phyloP scores from a whole-genome alignment of 2,888 invertebrate species.

The Microdon myrmicae region DNA sequence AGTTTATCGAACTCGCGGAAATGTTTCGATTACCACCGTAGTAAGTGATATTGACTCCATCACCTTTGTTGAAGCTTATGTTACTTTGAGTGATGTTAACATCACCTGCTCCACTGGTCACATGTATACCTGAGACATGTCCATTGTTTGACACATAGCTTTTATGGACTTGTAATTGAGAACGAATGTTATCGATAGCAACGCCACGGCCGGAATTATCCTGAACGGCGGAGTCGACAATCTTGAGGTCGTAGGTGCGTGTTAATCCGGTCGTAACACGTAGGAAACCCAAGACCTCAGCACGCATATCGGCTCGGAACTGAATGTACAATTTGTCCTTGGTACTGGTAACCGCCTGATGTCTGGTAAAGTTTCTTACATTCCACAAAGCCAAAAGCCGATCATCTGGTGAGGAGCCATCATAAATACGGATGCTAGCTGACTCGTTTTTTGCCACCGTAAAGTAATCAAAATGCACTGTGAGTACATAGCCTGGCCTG shows the following conservation, averaged over 20 bases:
- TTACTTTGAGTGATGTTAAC: conserved; percentile 91
- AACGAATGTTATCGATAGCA: conserved; percentile 89
- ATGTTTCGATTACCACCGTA: conserved; percentile 94
- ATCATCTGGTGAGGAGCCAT: conserved; percentile 78
- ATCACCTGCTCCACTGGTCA: conserved; percentile 91
- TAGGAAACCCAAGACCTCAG: conserved; percentile 81
- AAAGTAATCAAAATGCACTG: conserved; percentile 86
- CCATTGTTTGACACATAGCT: conserved; percentile 87
- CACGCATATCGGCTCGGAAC: conserved; percentile 79
- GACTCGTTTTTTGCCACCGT: conserved; percentile 80
- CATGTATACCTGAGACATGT: conserved; percentile 90
- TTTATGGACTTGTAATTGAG: conserved; percentile 85
- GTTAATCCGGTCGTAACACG: conserved; percentile 80
- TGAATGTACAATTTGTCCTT: conserved; percentile 82
- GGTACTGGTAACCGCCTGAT: conserved; percentile 87
- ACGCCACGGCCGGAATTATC: conserved; percentile 96
- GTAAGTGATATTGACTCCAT: conserved; percentile 95
- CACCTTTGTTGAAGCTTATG: conserved; percentile 90
- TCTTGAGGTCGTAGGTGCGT: conserved; percentile 86
- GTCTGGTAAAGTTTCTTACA: conserved; percentile 85
- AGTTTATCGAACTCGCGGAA: conserved; percentile 84
- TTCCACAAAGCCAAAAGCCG: conserved; percentile 77
- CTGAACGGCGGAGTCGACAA: conserved; percentile 84
- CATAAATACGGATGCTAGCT: conserved; percentile 80
- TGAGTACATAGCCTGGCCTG: conserved; percentile 80